Evolutionary conservation across 2,888 invertebrate genomes (phyloP).

Genomic region (Tetropium fuscum): DNA sequence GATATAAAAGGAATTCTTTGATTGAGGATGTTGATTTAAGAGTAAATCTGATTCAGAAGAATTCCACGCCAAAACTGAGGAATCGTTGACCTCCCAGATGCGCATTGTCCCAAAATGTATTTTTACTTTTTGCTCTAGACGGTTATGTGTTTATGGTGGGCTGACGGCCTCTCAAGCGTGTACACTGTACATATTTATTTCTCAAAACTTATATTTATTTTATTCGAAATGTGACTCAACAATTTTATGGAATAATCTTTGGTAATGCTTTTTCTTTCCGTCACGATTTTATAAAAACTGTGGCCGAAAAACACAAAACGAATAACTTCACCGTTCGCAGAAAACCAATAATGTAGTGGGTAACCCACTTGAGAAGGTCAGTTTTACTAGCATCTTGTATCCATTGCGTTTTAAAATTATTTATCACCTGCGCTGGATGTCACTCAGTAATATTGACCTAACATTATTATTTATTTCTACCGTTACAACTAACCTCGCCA

Average conservation of each 20-base stretch:
- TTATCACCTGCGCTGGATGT: too few relatives aligned
- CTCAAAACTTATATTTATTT: slow-evolving; percentile 23
- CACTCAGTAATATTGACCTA: too few relatives aligned
- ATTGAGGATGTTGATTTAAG: slow-evolving; percentile 25
- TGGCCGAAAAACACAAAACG: too few relatives aligned
- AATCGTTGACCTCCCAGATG: slow-evolving; percentile 28
- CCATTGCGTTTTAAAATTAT: too few relatives aligned
- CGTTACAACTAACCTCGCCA: too few relatives aligned
- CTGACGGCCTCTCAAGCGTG: slow-evolving; percentile 25
- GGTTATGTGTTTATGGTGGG: slow-evolving; percentile 27
- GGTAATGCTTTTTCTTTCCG: too few relatives aligned
- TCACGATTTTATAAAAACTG: too few relatives aligned
- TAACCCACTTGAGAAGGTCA: too few relatives aligned
- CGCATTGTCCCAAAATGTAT: slow-evolving; percentile 27
- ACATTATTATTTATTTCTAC: too few relatives aligned
- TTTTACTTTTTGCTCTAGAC: slow-evolving; percentile 29
- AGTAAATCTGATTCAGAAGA: slow-evolving; percentile 18
- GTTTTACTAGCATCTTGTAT: too few relatives aligned
- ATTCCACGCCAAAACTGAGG: slow-evolving; percentile 26
- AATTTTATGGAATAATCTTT: slow-evolving; percentile 4
- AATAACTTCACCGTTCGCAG: too few relatives aligned
- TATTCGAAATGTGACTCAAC: slow-evolving; percentile 21
- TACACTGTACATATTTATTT: slow-evolving; percentile 18
- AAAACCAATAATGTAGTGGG: too few relatives aligned
- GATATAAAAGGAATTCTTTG: slow-evolving; percentile 3